These are phyloP conservation scores for Ophiodon elongatus DNA, from an alignment of 2,113 vertebrate genomes.

Conservation along the genomic window DNA sequence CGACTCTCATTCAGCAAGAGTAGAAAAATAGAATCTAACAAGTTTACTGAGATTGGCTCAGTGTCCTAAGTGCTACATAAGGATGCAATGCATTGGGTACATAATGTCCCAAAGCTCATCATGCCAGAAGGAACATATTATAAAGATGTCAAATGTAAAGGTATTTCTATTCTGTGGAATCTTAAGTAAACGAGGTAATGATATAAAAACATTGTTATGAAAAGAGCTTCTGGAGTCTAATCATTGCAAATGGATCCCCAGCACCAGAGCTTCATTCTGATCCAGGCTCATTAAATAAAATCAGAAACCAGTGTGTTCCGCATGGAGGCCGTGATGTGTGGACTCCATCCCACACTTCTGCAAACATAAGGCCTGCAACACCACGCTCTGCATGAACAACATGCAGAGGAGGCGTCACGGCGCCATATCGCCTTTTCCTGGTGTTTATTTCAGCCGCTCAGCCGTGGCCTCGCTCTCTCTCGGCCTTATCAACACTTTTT, in stretches of 20 bases:
- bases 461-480: conserved; percentile 6
- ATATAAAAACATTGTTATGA: background rate
- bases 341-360: conserved; percentile 2
- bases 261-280: background rate
- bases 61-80: background rate
- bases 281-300: conserved; percentile 5
- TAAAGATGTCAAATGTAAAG: background rate
- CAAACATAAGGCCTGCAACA: conserved; percentile 28
- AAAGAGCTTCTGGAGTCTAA: background rate
- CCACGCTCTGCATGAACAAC: background rate
- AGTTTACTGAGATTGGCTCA: no score
- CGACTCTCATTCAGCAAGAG: background rate
- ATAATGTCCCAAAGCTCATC: conserved; percentile 1
- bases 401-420: conserved; percentile 37
- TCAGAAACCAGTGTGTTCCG: background rate
- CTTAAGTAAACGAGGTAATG: background rate
- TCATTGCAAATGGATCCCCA: background rate
- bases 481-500: conserved; percentile 34
- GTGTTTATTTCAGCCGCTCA: conserved; percentile 31
- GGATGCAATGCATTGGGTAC: no score
- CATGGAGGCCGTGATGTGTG: background rate
- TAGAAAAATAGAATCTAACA: background rate
- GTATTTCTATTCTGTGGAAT: background rate
- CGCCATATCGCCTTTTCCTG: conserved; percentile 3
- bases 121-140: background rate